Base-by-base conservation (phyloP, 2,888 invertebrate species). In the Tipula vernalis region DNA sequence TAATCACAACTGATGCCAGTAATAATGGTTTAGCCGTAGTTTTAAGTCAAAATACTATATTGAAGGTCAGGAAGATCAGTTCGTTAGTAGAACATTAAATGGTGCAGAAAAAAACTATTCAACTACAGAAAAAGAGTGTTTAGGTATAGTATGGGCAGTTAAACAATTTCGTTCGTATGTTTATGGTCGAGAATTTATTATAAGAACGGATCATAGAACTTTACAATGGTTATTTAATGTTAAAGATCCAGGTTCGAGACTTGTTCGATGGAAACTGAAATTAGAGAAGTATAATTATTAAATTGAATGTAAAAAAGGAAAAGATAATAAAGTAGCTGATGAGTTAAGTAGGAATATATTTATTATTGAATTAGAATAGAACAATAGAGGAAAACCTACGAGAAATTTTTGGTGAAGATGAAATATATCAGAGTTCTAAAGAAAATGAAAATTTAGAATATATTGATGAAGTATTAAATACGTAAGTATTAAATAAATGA, bases 61-160 rank as follows among this genome's bases (percentile, higher is more conserved):
- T 8, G 28, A 71, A 8, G 71, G 71, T 3, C 87, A 87, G 39
- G 89, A 89, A 5, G 88, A 89, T 12, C 89, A 89, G 13, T 89
- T 88, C 86, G 88, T 89, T 0, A 88, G 88, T n/a, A 83, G 89
- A 83, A 89, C 88, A 0, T 18, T 71, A 28, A 71, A 71, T 18
- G 71, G 12, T 3, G 71, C 71, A 15, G 71, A 71, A 28, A 71
- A 28, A 41, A 89, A 88, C 47, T 89, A 89, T 87, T 86, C 87
- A 0, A 89, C 89, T 0, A 88, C 87, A 1, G 89, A 89, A 86
- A 88, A 88, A 86, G 89, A 89, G 87, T 85, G 89, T 6, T 71
- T 88, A n/a, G 89, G 89, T 0, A 88, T 89, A 4, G 87, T 89
- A 1, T 88, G n/a, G n/a, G n/a, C n/a, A n/a, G n/a, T n/a, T n/a